These are phyloP conservation scores for Diogma glabrata DNA, from an alignment of 2,888 invertebrate species.

Conservation along the genomic window DNA sequence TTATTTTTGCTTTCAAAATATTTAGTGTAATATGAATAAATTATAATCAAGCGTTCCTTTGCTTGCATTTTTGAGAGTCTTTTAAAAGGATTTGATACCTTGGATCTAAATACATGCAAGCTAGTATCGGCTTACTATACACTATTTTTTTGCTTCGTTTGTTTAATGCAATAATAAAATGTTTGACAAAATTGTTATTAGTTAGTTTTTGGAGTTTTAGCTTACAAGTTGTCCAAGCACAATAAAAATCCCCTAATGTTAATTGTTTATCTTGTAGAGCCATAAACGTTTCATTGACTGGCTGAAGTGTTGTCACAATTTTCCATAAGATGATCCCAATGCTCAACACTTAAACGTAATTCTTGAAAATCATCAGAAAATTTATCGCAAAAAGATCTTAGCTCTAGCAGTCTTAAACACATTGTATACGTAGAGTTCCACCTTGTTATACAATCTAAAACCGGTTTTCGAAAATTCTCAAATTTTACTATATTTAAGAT, in stretches of 20 bases:
- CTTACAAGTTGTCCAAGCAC: not conserved
- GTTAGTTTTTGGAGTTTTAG: not conserved
- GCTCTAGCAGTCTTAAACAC: slow-evolving; percentile 6
- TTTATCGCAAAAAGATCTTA: slow-evolving; percentile 1
- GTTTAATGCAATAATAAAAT: slow-evolving; percentile 5
- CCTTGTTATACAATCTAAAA: not conserved
- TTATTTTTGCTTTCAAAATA: too few species aligned
- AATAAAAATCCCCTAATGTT: slow-evolving; percentile 5
- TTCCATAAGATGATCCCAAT: not conserved
- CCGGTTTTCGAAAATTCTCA: not conserved
- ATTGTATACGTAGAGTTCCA: slow-evolving; percentile 5
- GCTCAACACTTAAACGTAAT: not conserved
- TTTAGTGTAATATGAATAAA: not conserved
- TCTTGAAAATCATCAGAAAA: slow-evolving; percentile 6
- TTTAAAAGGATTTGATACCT: not conserved
- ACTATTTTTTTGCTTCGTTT: not conserved
- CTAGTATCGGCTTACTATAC: slow-evolving; percentile 2
- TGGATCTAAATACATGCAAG: slow-evolving; percentile 8
- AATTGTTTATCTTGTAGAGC: slow-evolving; percentile 3
- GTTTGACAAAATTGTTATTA: not conserved
- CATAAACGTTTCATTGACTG: not conserved
- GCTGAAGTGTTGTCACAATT: not conserved
- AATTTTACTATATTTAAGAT: slow-evolving; percentile 3
- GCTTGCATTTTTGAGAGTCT: not conserved
- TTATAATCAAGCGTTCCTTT: not conserved